Conservation (phyloP, 2,797 vertebrate genomes). For the Esox masquinongy region DNA sequence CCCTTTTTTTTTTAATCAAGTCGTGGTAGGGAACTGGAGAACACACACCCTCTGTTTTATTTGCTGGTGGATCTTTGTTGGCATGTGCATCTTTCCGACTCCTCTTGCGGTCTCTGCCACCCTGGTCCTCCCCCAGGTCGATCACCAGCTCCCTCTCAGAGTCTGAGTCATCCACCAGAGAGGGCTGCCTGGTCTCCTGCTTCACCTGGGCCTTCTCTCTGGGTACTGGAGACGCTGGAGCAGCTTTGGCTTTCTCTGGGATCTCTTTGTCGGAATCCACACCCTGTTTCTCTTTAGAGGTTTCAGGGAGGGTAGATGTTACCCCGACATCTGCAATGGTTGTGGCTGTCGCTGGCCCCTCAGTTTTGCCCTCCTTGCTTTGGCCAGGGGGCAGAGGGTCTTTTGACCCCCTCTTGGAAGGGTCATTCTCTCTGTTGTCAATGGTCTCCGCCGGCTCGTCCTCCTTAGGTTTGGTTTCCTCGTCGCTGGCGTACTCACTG, state of each 20-base stretch:
- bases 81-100: constrained; percentile 80
- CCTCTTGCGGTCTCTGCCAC: constrained; percentile 87
- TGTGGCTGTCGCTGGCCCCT: constrained; percentile 54
- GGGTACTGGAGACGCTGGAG: constrained; percentile 58
- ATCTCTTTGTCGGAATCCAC: constrained; percentile 80
- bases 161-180: constrained; percentile 86
- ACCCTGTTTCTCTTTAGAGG: constrained; percentile 75
- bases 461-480: constrained; percentile 88
- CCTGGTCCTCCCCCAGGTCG: constrained; percentile 92
- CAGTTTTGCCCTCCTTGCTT: constrained; percentile 78
- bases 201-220: constrained; percentile 85
- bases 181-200: constrained; percentile 81
- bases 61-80: constrained; percentile 76
- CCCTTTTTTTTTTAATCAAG: not conserved
- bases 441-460: constrained; percentile 61
- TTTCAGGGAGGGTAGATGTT: constrained; percentile 57
- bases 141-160: constrained; percentile 97
- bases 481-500: constrained; percentile 89
- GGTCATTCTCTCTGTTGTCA: constrained; percentile 78
- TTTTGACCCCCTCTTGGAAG: constrained; percentile 80
- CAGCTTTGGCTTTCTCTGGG: constrained; percentile 78
- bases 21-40: not conserved
- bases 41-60: constrained; percentile 84
- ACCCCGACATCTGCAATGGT: constrained; percentile 35
- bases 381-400: constrained; percentile 66